Conservation (phyloP, 2,113 vertebrate genomes). For the Rhipidura dahli region DNA sequence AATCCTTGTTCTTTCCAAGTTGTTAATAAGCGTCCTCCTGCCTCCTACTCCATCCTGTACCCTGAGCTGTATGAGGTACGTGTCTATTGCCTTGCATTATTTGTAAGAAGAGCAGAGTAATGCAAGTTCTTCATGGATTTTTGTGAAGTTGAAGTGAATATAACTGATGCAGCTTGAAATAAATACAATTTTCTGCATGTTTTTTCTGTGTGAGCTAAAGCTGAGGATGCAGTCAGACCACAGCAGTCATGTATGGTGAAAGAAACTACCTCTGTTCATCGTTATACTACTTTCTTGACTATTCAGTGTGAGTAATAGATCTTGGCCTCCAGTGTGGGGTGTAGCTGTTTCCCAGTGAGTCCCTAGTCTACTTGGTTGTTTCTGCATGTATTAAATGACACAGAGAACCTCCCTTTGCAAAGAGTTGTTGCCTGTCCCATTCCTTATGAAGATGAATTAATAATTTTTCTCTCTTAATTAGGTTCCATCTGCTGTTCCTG, state of each 20-base stretch:
- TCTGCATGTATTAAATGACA: slow-evolving; percentile 58
- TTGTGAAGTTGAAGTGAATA: neutral
- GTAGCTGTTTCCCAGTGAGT: neutral
- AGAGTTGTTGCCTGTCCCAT: slow-evolving; percentile 48
- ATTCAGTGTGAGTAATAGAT: neutral
- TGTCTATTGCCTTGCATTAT: neutral
- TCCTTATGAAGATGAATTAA: slow-evolving; percentile 70
- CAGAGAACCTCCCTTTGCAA: slow-evolving; percentile 49
- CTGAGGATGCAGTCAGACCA: neutral
- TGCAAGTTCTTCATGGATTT: neutral
- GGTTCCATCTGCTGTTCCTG: slow-evolving; percentile 69
- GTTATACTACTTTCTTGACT: neutral
- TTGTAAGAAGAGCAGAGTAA: neutral
- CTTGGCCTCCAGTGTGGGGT: neutral
- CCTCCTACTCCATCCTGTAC: neutral
- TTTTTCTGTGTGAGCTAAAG: neutral
- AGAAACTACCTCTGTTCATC: neutral
- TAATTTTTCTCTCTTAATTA: slow-evolving; percentile 77
- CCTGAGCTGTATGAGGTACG: fast-evolving
- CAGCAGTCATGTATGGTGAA: neutral
- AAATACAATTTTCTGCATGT: neutral
- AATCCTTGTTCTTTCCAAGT: neutral
- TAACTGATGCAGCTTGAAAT: neutral
- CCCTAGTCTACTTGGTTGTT: neutral
- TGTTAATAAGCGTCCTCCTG: neutral